Evolutionary conservation across 2,797 vertebrate species (phyloP).

Genomic region (Carduelis carduelis): DNA sequence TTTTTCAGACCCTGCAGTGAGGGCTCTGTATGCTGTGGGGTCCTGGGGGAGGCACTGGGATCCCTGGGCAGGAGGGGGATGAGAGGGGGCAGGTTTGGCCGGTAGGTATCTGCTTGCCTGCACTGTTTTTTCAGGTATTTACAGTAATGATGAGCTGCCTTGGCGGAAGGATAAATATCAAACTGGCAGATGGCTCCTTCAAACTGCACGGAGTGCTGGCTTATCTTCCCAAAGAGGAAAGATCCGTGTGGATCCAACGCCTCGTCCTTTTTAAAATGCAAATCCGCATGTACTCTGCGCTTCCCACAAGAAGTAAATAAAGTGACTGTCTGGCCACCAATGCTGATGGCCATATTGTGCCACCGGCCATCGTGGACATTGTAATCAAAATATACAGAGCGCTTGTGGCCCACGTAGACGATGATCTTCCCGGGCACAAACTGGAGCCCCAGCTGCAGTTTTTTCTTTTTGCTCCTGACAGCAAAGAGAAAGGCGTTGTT

Average conservation of each 20-base stretch:
- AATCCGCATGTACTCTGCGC: constrained; percentile 78
- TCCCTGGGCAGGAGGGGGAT: constrained; percentile 79
- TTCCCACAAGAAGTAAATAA: constrained; percentile 91
- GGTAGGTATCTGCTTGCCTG: constrained; percentile 86
- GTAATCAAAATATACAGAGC: constrained; percentile 90
- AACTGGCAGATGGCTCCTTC: constrained; percentile 98
- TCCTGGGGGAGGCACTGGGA: constrained; percentile 55
- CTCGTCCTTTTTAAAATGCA: constrained; percentile 84
- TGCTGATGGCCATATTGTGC: constrained; percentile 89
- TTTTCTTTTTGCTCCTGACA: constrained; percentile 82
- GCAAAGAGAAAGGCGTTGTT: constrained; percentile 94
- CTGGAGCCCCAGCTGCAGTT: constrained; percentile 92
- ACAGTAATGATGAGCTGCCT: constrained; percentile 97
- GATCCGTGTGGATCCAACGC: constrained; percentile 86
- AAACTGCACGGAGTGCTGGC: constrained; percentile 87
- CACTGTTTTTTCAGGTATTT: constrained; percentile 95
- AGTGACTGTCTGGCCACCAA: constrained; percentile 82
- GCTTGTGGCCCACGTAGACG: constrained; percentile 85
- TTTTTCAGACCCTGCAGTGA: constrained; percentile 68
- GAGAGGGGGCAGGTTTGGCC: constrained; percentile 81
- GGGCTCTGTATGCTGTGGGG: constrained; percentile 18
- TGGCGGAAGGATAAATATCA: constrained; percentile 91
- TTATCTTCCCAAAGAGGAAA: constrained; percentile 93
- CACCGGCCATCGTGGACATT: constrained; percentile 91
- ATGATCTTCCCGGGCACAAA: constrained; percentile 85